Evolutionary conservation across 1,140 invertebrate species (phyloP).

Genomic region (Heliothis subflexa): DNA sequence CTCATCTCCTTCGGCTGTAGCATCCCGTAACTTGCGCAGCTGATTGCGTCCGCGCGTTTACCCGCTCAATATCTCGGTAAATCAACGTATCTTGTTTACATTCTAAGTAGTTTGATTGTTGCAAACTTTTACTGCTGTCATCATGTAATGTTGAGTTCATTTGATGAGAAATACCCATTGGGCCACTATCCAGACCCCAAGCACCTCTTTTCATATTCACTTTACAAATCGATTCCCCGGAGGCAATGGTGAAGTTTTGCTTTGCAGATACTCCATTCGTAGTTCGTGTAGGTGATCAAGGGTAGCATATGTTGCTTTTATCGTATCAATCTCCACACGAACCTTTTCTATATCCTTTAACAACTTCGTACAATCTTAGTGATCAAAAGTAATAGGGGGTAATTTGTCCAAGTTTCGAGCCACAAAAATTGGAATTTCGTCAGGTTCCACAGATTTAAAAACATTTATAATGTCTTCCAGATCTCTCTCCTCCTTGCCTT

Average conservation of each 20-base stretch:
- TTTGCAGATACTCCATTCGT: neutral
- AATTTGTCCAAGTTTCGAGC: slow-evolving; percentile 50
- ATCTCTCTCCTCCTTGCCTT: slow-evolving; percentile 48
- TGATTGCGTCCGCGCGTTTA: too few species aligned
- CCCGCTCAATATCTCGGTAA: too few species aligned
- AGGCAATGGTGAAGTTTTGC: neutral
- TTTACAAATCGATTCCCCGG: neutral
- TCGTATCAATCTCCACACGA: slow-evolving; percentile 1
- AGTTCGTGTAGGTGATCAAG: neutral
- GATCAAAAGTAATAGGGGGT: slow-evolving; percentile 20
- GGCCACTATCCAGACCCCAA: neutral
- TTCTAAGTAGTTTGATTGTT: too few species aligned
- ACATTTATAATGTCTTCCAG: slow-evolving; percentile 38
- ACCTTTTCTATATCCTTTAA: slow-evolving; percentile 48
- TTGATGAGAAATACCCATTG: neutral
- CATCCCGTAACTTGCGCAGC: too few species aligned
- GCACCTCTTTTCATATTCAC: slow-evolving; percentile 3
- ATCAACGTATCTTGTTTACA: too few species aligned
- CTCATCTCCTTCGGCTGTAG: too few species aligned
- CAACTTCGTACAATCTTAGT: slow-evolving; percentile 50
- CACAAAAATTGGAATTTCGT: slow-evolving; percentile 49
- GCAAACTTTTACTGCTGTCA: too few species aligned
- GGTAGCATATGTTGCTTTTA: neutral
- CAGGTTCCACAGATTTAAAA: slow-evolving; percentile 46
- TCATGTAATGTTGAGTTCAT: too few species aligned